Percentiles rank a stretch among this genome's conserved stretches.
Conservation (phyloP, 2,113 vertebrate species). For the Pollimyrus isidori region DNA sequence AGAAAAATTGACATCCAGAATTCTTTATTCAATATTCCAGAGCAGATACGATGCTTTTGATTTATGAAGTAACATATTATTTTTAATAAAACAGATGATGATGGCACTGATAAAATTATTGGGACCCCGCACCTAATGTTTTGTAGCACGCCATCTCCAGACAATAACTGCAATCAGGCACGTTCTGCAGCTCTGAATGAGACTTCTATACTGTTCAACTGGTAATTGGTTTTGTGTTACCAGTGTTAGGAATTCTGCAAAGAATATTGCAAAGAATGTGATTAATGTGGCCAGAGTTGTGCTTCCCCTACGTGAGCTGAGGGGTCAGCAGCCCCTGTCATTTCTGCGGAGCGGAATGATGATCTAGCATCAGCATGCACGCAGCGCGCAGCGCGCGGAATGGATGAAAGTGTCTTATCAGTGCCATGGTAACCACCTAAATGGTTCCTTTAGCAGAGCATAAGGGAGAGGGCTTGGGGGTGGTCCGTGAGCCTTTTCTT, state of each 20-base stretch:
- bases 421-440: slow-evolving; percentile 85
- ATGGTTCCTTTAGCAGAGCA: slow-evolving; percentile 72
- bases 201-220: neutral
- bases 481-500: slow-evolving; percentile 69
- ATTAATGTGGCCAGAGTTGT: neutral
- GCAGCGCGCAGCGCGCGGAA: slow-evolving; percentile 62
- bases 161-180: neutral
- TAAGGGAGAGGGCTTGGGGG: slow-evolving; percentile 62
- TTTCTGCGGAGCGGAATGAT: slow-evolving; percentile 52
- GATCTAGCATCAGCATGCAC: slow-evolving; percentile 65
- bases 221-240: neutral
- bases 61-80: neutral
- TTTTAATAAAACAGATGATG: neutral
- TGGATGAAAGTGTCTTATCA: slow-evolving; percentile 76
- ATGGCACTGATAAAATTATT: neutral
- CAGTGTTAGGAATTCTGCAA: slow-evolving; percentile 6
- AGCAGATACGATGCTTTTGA: neutral
- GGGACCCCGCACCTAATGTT: neutral
- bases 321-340: slow-evolving; percentile 40
- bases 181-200: neutral
- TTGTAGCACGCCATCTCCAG: neutral
- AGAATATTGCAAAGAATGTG: slow-evolving; percentile 7
- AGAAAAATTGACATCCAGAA: neutral
- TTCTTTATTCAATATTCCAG: neutral
- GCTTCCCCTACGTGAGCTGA: slow-evolving; percentile 24